A percentile compares a stretch with the other conserved stretches of the same genome.
These are phyloP conservation scores for Mesoclemmys tuberculata DNA, from an alignment of 2,113 vertebrate genomes.

Conservation along the genomic window DNA sequence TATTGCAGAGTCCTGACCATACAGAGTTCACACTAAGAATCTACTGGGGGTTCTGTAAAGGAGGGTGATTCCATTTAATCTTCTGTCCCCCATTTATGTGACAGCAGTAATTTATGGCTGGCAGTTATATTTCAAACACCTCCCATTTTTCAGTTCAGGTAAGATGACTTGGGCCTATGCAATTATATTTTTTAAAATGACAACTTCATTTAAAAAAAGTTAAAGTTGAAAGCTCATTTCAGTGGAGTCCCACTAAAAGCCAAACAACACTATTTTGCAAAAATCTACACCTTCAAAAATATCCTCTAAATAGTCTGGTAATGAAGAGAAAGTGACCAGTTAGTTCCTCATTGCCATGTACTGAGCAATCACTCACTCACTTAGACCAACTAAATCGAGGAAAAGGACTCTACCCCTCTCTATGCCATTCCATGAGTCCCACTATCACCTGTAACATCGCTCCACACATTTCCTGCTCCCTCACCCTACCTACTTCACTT, in stretches of 20 bases:
- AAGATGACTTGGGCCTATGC: neutral
- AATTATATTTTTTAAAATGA: neutral
- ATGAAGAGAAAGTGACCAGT: neutral
- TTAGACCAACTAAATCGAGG: neutral
- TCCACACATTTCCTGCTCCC: neutral
- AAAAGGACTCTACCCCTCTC: neutral
- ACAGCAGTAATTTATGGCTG: neutral
- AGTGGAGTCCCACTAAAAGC: neutral
- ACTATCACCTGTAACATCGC: neutral
- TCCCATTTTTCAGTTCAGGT: neutral
- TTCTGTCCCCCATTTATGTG: neutral
- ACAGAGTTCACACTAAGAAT: neutral
- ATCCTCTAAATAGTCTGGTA: neutral
- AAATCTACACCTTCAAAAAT: neutral
- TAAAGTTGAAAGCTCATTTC: neutral
- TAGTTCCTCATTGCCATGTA: neutral
- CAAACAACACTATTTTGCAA: neutral
- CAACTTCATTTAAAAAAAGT: neutral
- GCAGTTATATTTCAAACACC: neutral
- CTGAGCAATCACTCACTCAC: neutral
- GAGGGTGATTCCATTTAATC: neutral
- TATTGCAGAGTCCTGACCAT: neutral
- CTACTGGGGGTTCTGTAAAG: neutral
- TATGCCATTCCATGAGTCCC: neutral
- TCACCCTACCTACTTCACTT: neutral